phyloP scores from a whole-genome alignment of 2,888 invertebrate genomes.

The Melanotus villosus region DNA sequence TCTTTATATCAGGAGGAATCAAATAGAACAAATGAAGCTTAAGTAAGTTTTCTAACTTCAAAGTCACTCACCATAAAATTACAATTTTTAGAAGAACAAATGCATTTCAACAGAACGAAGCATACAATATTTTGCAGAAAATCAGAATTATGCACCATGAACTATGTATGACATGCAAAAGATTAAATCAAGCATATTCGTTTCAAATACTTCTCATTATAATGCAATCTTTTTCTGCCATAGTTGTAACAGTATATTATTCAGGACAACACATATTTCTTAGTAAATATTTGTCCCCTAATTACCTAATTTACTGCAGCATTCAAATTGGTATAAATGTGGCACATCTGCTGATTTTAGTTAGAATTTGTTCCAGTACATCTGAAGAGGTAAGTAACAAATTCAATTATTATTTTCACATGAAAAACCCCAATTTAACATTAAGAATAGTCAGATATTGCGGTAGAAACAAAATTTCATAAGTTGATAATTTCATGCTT shows the following conservation, averaged over 20 bases:
- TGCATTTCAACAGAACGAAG: conserved; percentile 5
- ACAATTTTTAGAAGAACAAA: neutral
- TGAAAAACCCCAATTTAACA: too few species aligned
- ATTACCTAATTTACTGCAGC: neutral
- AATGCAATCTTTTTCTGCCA: conserved; percentile 5
- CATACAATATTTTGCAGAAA: conserved; percentile 1
- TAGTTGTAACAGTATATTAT: conserved; percentile 10
- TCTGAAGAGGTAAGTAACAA: neutral
- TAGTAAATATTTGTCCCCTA: neutral
- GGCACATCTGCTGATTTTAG: neutral
- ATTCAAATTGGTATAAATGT: neutral
- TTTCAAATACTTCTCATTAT: conserved; percentile 19
- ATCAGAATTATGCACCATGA: conserved; percentile 14
- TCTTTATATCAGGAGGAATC: neutral
- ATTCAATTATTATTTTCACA: too few species aligned
- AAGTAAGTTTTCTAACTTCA: too few species aligned
- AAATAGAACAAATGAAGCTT: neutral
- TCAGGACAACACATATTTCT: neutral
- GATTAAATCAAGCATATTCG: conserved; percentile 6
- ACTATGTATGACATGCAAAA: neutral
- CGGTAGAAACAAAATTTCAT: too few species aligned
- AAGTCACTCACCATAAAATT: too few species aligned
- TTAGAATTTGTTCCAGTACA: neutral
- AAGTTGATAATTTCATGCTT: too few species aligned
- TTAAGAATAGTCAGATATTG: too few species aligned